Conservation (phyloP, 2,888 invertebrate genomes). For the Pimpla rufipes region DNA sequence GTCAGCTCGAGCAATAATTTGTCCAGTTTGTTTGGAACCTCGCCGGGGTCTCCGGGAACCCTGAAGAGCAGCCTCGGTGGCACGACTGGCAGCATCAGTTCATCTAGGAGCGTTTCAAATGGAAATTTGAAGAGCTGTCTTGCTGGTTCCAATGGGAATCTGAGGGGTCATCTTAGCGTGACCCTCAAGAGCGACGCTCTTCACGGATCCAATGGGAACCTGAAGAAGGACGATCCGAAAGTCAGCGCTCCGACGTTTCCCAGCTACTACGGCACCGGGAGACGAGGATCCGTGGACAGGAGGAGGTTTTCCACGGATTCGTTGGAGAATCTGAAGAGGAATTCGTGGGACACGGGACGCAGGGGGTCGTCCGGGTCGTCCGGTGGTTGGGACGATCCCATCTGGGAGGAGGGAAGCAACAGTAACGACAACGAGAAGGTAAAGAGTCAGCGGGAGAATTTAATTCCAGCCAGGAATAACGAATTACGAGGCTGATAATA, state of each 20-base stretch:
- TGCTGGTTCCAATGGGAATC: conserved; percentile 79
- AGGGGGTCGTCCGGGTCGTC: conserved; percentile 89
- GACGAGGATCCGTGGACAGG: conserved; percentile 86
- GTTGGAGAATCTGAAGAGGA: conserved; percentile 89
- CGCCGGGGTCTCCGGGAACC: conserved; percentile 78
- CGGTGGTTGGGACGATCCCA: conserved; percentile 87
- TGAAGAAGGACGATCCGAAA: conserved; percentile 76
- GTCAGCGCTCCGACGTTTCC: conserved; percentile 68
- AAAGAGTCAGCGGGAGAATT: conserved; percentile 10
- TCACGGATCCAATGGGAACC: conserved; percentile 76
- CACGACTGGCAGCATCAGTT: conserved; percentile 80
- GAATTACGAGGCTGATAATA: too few relatives aligned
- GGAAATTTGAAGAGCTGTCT: conserved; percentile 81
- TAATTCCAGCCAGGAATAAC: not conserved
- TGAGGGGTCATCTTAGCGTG: conserved; percentile 80
- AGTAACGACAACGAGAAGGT: conserved; percentile 63
- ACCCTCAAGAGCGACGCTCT: conserved; percentile 81
- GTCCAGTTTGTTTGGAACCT: conserved; percentile 75
- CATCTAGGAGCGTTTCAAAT: conserved; percentile 72
- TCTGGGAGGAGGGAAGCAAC: conserved; percentile 87
- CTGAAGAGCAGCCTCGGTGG: conserved; percentile 86
- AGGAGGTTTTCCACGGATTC: conserved; percentile 90
- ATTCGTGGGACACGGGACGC: conserved; percentile 90
- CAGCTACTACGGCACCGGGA: conserved; percentile 72
- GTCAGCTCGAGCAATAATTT: conserved; percentile 70